Evolutionary conservation across 2,113 vertebrate genomes (phyloP), one percentile per base, ranked within the genome.

Genomic region (Cryptotis parvus): DNA sequence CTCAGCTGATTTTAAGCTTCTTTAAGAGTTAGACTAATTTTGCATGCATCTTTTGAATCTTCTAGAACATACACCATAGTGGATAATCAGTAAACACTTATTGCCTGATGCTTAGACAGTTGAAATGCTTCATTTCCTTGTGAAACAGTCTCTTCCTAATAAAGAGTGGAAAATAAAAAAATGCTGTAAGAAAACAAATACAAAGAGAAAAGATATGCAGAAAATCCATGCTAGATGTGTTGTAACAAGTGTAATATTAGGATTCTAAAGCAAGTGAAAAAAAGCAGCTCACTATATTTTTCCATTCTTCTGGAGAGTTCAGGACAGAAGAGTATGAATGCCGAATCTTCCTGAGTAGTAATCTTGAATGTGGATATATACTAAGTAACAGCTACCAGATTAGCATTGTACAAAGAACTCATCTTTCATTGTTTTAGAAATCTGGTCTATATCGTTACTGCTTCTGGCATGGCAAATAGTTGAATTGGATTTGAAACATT

Each of bases 61-160:
- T 87, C 18, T 43, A 14, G 33, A 86, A 83, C 76, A 70, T 58
- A 24, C n/a, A 12, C 29, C 10, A 39, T 76, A 27, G 9, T 90
- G 29, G 61, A 61, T 63, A 79, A 70, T 83, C 37, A 45, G 33
- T 82, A 66, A 76, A 83, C 69, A 37, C 14, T 72, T 77, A 74
- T n/a, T 69, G 27, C n/a, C 27, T 83, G 12, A 52, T 92, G 7
- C 65, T 92, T 91, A 61, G 69, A 33, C 11, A 73, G 15, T 86
- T 35, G 76, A 72, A 90, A 68, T 45, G 8, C 49, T 43, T 84
- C 58, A 89, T 91, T 74, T 93, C 12, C n/a, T n/a, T 78, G 3
- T 83, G 43, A 96, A 85, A 80, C 33, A 79, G 3, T 65, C 12
- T 91, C n/a, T n/a, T n/a, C 70, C 39, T 90, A 69, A 45, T 76